phyloP scores from a whole-genome alignment of 2,113 vertebrate species.

The Lutjanus erythropterus region DNA sequence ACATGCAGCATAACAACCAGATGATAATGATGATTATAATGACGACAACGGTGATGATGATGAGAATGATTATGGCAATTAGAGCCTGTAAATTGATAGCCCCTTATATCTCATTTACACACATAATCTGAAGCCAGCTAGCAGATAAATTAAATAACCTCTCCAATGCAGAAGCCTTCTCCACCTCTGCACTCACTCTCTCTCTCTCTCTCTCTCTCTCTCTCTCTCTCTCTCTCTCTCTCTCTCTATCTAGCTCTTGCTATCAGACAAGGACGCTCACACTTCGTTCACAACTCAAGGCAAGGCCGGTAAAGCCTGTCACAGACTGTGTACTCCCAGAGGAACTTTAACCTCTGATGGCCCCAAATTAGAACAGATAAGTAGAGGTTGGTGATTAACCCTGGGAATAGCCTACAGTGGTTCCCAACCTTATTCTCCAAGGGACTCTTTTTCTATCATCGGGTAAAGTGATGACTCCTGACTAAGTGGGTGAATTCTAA shows the following conservation, averaged over 20 bases:
- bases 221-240: not conserved
- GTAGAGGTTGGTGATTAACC: not conserved
- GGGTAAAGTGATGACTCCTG: too few species aligned
- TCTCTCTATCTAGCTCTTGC: too few species aligned
- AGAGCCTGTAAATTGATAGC: constrained; percentile 51
- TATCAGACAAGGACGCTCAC: constrained; percentile 48
- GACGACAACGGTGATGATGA: constrained; percentile 20
- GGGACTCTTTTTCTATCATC: too few species aligned
- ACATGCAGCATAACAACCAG: constrained; percentile 30
- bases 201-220: not conserved
- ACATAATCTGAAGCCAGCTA: constrained; percentile 33
- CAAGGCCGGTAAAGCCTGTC: constrained; percentile 9
- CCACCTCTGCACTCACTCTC: not conserved
- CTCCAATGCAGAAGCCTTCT: not conserved
- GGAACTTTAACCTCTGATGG: not conserved
- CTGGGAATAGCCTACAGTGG: too few species aligned
- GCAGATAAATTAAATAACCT: constrained; percentile 40
- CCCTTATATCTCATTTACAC: constrained; percentile 46
- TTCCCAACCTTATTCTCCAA: too few species aligned
- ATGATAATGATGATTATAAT: constrained; percentile 52
- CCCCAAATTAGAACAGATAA: not conserved
- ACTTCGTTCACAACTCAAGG: constrained; percentile 32
- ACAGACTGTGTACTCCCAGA: not conserved
- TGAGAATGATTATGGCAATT: constrained; percentile 60
- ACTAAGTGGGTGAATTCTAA: too few species aligned